Conservation (phyloP, 2,797 vertebrate species). For the Sebastes taczanowskii region DNA sequence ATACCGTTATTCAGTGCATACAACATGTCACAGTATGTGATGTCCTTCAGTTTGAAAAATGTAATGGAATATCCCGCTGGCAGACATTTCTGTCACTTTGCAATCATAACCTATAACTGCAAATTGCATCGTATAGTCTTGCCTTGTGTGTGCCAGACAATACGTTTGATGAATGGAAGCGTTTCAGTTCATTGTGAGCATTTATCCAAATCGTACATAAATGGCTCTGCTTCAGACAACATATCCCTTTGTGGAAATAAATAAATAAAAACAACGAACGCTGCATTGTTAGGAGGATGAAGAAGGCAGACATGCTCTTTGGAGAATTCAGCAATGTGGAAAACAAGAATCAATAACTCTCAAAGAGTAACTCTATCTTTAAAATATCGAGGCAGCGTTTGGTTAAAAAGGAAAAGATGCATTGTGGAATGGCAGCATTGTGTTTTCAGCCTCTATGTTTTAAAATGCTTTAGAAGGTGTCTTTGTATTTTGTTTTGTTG, state of each 20-base stretch:
- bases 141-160: not conserved
- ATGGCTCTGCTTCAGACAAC: not conserved
- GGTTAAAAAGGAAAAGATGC: not conserved
- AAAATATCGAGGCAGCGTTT: not conserved
- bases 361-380: not conserved
- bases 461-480: not conserved
- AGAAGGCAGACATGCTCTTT: not conserved
- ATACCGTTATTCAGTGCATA: not conserved
- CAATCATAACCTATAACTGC: constrained; percentile 2
- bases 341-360: not conserved
- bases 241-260: not conserved
- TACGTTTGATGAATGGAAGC: not conserved
- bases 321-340: not conserved
- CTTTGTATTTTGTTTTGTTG: not conserved
- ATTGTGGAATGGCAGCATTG: not conserved
- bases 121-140: not conserved
- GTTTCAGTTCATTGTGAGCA: not conserved
- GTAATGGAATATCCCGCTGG: constrained; percentile 9
- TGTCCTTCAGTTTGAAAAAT: not conserved
- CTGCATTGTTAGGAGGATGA: not conserved
- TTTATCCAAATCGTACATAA: not conserved
- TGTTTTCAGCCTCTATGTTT: not conserved
- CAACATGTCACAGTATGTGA: not conserved
- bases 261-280: not conserved
- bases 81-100: not conserved